Evolutionary conservation across 2,888 invertebrate genomes (phyloP).

Genomic region (Athripsodes cinereus): DNA sequence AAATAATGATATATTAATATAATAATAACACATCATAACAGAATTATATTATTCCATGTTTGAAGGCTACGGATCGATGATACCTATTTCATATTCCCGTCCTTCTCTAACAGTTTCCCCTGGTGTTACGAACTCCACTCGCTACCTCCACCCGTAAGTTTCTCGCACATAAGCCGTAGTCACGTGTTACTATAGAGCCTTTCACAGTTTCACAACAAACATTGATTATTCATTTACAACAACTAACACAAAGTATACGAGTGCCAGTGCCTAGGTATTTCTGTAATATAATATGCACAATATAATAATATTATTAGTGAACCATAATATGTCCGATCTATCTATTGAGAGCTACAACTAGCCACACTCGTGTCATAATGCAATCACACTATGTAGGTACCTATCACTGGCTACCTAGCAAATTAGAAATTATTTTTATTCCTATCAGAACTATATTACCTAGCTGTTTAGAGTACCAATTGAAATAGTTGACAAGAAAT

Average conservation of each 20-base stretch:
- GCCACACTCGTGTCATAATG: no score
- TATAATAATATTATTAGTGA: no score
- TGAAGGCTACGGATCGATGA: conserved; percentile 12
- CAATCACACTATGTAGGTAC: no score
- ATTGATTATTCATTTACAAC: conserved; percentile 7
- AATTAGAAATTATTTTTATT: no score
- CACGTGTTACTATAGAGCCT: background rate
- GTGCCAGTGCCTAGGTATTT: background rate
- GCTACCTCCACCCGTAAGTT: background rate
- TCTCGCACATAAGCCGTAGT: background rate
- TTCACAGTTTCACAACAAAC: conserved; percentile 7
- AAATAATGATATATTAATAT: no score
- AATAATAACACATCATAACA: conserved; percentile 14
- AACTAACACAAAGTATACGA: background rate
- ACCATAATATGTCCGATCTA: no score
- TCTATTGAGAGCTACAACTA: no score
- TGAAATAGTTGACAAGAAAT: no score
- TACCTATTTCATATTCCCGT: conserved; percentile 1
- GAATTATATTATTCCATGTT: conserved; percentile 1
- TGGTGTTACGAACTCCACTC: background rate
- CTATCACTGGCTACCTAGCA: no score
- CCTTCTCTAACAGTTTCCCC: conserved; percentile 2
- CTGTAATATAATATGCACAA: no score
- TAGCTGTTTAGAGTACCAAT: no score
- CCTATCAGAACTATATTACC: no score